Conservation (phyloP, 92 coral and sea anemone genomes). For the Parazoanthus darwini region DNA sequence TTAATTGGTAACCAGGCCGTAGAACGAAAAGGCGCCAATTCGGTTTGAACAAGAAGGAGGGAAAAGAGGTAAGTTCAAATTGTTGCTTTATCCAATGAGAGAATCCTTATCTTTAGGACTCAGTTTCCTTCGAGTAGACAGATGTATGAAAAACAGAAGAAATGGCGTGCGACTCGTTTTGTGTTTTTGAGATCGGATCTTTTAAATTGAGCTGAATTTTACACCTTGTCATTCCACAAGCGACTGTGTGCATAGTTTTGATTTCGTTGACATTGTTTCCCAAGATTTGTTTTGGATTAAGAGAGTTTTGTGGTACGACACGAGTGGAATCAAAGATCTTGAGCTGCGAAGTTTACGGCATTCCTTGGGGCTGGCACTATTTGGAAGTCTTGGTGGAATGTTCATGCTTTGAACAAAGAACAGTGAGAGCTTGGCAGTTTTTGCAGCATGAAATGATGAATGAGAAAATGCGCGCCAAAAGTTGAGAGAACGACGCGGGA, state of each 20-base stretch:
- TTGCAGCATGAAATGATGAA: neutral
- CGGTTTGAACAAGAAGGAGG: slow-evolving; percentile 54
- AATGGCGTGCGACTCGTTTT: neutral
- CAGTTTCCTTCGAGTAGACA: slow-evolving; percentile 35
- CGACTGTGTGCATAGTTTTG: neutral
- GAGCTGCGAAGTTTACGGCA: slow-evolving; percentile 1
- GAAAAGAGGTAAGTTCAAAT: slow-evolving; percentile 72
- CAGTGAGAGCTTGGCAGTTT: neutral
- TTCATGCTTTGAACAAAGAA: neutral
- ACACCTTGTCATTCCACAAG: neutral
- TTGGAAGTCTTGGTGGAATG: neutral
- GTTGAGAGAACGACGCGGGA: neutral
- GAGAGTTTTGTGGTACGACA: neutral
- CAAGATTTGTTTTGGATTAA: neutral
- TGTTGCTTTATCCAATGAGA: slow-evolving; percentile 59
- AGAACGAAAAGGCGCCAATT: slow-evolving; percentile 57
- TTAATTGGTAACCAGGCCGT: slow-evolving; percentile 54
- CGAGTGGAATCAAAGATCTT: neutral
- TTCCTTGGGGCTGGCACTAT: neutral
- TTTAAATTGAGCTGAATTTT: slow-evolving; percentile 1
- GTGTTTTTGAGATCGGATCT: neutral
- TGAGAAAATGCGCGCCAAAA: slow-evolving; percentile 18
- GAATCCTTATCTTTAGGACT: slow-evolving; percentile 33
- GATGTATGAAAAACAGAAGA: neutral
- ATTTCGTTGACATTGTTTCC: neutral